Evolutionary conservation across 2,888 invertebrate species (phyloP).

Genomic region (Hartigia nigra): DNA sequence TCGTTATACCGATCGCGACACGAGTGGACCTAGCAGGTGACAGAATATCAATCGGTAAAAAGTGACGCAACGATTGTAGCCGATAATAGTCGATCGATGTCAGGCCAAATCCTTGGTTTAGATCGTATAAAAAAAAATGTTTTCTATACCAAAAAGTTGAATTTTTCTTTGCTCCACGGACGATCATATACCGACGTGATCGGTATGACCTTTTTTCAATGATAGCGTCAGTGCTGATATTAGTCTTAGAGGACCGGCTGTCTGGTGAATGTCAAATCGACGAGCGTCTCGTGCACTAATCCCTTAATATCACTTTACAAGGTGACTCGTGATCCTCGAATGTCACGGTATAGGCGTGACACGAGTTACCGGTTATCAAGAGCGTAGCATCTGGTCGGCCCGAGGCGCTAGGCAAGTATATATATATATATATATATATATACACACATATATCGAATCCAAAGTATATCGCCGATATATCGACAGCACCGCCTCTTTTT

Average conservation of each 20-base stretch:
- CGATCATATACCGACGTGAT: background rate
- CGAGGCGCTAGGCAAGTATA: background rate
- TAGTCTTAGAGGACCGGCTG: background rate
- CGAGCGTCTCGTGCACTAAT: constrained; percentile 42
- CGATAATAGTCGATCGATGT: background rate
- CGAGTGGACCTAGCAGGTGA: background rate
- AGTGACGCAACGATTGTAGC: background rate
- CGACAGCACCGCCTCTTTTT: background rate
- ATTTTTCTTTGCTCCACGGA: background rate
- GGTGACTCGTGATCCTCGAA: constrained; percentile 37
- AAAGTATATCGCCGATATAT: constrained; percentile 1
- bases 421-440: background rate
- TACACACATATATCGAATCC: background rate
- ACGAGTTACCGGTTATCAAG: constrained; percentile 43
- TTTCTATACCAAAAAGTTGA: background rate
- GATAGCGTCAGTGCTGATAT: background rate
- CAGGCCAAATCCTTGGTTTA: background rate
- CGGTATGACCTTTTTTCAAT: background rate
- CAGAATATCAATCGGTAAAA: background rate
- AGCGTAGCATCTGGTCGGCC: constrained; percentile 30
- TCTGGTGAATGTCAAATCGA: background rate
- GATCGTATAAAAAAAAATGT: background rate
- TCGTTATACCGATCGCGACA: background rate
- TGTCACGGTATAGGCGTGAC: constrained; percentile 48
- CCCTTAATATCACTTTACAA: constrained; percentile 52